Evolutionary conservation across 1,140 invertebrate species (phyloP), one percentile per base, ranked within the genome.

Genomic region (Drosophila simulans): DNA sequence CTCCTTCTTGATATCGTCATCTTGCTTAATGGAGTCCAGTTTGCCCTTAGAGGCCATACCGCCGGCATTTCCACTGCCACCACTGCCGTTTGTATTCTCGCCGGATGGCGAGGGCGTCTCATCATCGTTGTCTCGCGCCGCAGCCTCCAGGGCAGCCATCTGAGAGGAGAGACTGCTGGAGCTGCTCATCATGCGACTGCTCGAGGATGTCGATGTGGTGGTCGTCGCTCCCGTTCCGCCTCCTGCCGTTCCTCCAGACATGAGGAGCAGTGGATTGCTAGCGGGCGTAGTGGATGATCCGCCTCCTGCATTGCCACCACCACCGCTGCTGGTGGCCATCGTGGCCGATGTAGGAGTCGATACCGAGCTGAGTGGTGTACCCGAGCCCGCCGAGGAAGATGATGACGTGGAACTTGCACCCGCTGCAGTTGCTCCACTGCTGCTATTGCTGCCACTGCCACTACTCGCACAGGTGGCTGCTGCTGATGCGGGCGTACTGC

Each of bases 141-240:
- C 93, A 0, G 95, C 95, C 63, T 94, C 95, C 37, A 96, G 94
- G 0, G 95, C 95, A 11, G 95, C 94, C 94, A 95, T 95, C 86
- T 95, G 95, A 15, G 94, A 95, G 42, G 94, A 96, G 91, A 94
- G 94, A 35, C 93, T 92, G 48, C 73, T 90, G 27, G 80, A 75
- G 37, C 78, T 91, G 42, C 79, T 84, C 40, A 89, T 88, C 60
- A 90, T 78, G 20, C 80, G 84, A 15, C 72, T 54, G 13, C 49
- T 60, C 57, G 43, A 70, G 0, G 62, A 58, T 5, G 54, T 56
- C 1, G 78, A 59, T 39, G 73, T 77, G 56, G 78, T 69, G n/a
- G 74, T 63, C 13, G 31, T 56, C 11, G 64, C 64, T 3, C 57
- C 62, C 27, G 54, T 42, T 11, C 37, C 65, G 15, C 52, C 17